Evolutionary conservation across 2,113 vertebrate genomes (phyloP).

Genomic region (Rhea pennata): DNA sequence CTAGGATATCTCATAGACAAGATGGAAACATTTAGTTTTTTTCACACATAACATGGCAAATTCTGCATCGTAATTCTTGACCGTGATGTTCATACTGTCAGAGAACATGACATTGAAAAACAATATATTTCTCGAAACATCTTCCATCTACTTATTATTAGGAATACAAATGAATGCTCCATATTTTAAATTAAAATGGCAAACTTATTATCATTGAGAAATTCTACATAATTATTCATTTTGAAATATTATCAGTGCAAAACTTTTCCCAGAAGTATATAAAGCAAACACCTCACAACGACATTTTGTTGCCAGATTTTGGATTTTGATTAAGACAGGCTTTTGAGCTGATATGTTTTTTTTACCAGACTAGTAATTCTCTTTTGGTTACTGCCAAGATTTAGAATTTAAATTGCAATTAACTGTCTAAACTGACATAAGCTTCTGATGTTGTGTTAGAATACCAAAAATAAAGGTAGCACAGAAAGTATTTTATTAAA

Average conservation of each 20-base stretch:
- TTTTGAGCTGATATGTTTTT: background rate
- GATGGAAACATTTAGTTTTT: background rate
- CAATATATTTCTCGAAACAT: background rate
- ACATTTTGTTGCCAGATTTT: conserved; percentile 8
- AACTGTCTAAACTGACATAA: conserved; percentile 1
- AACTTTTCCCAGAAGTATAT: background rate
- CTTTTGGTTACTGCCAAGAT: conserved; percentile 6
- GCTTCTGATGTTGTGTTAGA: conserved; percentile 26
- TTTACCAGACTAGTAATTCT: conserved; percentile 17
- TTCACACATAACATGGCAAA: background rate
- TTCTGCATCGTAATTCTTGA: background rate
- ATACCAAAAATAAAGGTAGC: background rate
- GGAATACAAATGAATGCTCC: background rate
- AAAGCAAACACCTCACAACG: background rate
- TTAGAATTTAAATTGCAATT: conserved; percentile 22
- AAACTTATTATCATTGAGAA: conserved; percentile 14
- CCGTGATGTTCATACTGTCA: background rate
- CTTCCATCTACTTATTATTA: background rate
- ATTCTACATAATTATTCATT: background rate
- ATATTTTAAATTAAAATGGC: conserved; percentile 43
- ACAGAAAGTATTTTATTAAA: conserved; percentile 24
- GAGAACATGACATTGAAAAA: background rate
- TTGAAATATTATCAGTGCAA: background rate
- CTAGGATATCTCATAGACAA: background rate
- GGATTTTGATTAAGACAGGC: background rate